phyloP scores from a whole-genome alignment of 2,113 vertebrate species.

The Odocoileus hemionus region DNA sequence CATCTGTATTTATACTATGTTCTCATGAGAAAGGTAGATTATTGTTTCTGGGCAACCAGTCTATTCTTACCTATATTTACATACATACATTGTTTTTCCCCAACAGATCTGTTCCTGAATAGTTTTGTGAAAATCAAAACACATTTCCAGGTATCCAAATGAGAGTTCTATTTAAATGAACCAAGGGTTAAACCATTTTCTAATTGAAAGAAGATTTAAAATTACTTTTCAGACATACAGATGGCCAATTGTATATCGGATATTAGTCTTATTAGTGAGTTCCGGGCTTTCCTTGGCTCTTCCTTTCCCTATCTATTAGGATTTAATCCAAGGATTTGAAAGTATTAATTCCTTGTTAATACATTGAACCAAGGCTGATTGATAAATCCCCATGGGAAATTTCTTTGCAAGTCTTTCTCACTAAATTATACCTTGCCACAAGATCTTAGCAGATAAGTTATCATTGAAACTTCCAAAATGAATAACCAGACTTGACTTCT shows the following conservation, averaged over 20 bases:
- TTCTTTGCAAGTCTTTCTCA: neutral
- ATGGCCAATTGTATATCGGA: neutral
- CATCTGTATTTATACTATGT: neutral
- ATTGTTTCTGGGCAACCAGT: neutral
- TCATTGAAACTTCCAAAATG: neutral
- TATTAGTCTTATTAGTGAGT: neutral
- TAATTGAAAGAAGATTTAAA: neutral
- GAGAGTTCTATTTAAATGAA: slow-evolving; percentile 23
- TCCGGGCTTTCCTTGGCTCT: slow-evolving; percentile 8
- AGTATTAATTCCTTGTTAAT: slow-evolving; percentile 18
- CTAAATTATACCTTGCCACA: neutral
- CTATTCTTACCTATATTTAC: neutral
- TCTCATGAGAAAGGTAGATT: neutral
- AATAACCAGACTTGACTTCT: neutral
- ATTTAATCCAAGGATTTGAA: slow-evolving; percentile 31
- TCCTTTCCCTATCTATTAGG: neutral
- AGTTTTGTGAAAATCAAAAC: slow-evolving; percentile 21
- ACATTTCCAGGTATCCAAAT: neutral
- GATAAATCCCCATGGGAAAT: neutral
- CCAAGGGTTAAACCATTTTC: slow-evolving; percentile 15
- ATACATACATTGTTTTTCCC: neutral
- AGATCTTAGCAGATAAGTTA: neutral
- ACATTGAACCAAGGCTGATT: neutral
- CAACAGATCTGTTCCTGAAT: neutral
- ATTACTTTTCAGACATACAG: neutral